These are phyloP conservation scores for Trematocara variabile DNA, from an alignment of 2,113 vertebrate species.

Conservation along the genomic window DNA sequence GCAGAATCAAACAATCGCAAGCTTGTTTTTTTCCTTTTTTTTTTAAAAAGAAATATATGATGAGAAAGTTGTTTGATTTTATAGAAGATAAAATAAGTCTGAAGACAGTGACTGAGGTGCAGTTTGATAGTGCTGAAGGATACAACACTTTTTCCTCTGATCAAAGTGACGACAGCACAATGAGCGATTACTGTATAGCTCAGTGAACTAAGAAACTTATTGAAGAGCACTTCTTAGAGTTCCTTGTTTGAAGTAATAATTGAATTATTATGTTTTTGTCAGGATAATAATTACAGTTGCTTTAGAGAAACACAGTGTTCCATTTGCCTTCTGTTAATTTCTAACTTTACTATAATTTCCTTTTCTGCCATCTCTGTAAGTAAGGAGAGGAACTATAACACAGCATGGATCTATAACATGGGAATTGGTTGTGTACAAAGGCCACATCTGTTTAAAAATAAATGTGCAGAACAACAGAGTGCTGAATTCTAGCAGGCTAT, in stretches of 20 bases:
- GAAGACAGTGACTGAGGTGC: not conserved
- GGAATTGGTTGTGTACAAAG: not conserved
- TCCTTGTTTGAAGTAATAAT: not conserved
- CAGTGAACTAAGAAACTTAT: not conserved
- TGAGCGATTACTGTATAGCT: not conserved
- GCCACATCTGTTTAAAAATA: conserved; percentile 6
- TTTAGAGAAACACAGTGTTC: not conserved
- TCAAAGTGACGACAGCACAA: not conserved
- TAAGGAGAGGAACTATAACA: not conserved
- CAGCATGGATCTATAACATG: not conserved
- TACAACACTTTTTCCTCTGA: not conserved
- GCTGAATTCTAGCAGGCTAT: conserved; percentile 18
- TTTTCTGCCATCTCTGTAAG: not conserved
- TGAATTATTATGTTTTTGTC: not conserved
- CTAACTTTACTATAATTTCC: not conserved
- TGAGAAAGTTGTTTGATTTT: not conserved
- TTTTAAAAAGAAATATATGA: not conserved
- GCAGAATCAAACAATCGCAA: not conserved
- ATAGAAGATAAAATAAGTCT: not conserved
- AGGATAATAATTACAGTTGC: not conserved
- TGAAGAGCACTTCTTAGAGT: not conserved
- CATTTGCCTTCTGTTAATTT: not conserved
- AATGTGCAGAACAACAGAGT: conserved; percentile 30
- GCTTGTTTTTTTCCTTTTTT: not conserved
- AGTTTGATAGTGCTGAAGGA: not conserved